These are phyloP conservation scores for Amblyopsis rosae DNA, from an alignment of 2,113 vertebrate species.

Conservation along the genomic window DNA sequence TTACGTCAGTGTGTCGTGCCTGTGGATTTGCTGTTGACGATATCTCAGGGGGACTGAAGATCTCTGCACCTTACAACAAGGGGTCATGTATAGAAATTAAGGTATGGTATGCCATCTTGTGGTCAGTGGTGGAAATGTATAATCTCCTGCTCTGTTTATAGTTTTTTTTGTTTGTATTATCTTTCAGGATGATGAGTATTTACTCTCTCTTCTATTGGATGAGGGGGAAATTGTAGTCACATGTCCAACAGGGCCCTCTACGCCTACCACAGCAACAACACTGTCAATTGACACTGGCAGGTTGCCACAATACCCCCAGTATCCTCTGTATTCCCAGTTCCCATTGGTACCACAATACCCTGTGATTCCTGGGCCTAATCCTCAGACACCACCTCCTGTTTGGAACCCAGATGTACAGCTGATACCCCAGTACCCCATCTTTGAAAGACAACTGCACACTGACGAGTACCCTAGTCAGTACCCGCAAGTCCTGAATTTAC, in stretches of 20 bases:
- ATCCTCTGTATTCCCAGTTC: constrained; percentile 12
- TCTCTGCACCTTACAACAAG: constrained; percentile 30
- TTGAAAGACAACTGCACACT: neutral
- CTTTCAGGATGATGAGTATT: constrained; percentile 35
- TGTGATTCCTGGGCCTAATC: neutral
- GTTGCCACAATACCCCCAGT: too few relatives aligned
- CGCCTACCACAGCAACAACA: too few relatives aligned
- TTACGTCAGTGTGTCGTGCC: too few relatives aligned
- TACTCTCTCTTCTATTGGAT: constrained; percentile 12
- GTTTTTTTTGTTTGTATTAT: constrained; percentile 8
- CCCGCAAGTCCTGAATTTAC: constrained; percentile 6
- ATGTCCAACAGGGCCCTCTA: too few relatives aligned
- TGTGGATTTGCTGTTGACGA: too few relatives aligned
- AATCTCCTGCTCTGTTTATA: constrained; percentile 3
- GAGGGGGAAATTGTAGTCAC: constrained; percentile 25
- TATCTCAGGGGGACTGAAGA: too few relatives aligned
- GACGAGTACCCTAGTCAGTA: neutral
- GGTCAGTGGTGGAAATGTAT: constrained; percentile 7
- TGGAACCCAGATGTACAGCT: neutral
- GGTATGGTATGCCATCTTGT: constrained; percentile 39
- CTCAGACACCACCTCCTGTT: neutral
- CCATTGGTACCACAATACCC: neutral
- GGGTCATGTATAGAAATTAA: constrained; percentile 19
- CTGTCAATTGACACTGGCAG: too few relatives aligned
- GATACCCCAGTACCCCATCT: neutral